phyloP scores from a whole-genome alignment of 2,797 vertebrate genomes.

The Microctenopoma stevenorrisi region DNA sequence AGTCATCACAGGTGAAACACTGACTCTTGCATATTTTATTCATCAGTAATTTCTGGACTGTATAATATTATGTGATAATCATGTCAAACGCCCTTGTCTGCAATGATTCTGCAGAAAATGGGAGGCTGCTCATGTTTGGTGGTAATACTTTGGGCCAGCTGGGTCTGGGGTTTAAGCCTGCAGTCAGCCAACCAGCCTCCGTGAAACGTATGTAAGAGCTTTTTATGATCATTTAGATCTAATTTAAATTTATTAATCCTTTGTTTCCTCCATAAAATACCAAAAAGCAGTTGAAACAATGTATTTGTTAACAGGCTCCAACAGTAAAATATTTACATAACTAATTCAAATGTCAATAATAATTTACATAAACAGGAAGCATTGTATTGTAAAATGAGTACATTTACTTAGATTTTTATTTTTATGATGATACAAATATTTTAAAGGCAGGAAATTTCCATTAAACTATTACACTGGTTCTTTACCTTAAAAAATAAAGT shows the following conservation, averaged over 20 bases:
- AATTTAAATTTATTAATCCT: too few relatives aligned
- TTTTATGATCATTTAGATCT: neutral
- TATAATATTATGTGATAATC: neutral
- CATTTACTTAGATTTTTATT: too few relatives aligned
- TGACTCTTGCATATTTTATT: constrained; percentile 10
- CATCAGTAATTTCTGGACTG: neutral
- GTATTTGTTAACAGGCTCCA: neutral
- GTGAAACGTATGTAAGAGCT: constrained; percentile 86
- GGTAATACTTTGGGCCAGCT: constrained; percentile 90
- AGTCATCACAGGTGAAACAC: constrained; percentile 86
- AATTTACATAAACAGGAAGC: too few relatives aligned
- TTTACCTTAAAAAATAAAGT: too few relatives aligned
- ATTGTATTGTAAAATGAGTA: too few relatives aligned
- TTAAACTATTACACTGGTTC: too few relatives aligned
- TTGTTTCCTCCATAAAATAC: too few relatives aligned
- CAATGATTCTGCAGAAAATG: constrained; percentile 82
- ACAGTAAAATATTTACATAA: too few relatives aligned
- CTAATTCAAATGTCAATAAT: too few relatives aligned
- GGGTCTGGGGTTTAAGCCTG: constrained; percentile 84
- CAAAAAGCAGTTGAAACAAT: neutral
- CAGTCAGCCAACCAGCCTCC: constrained; percentile 85
- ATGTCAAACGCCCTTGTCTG: neutral
- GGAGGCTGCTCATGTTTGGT: constrained; percentile 91
- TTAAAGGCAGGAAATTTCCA: too few relatives aligned
- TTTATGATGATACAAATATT: too few relatives aligned